Conservation (phyloP, 1,140 invertebrate species). For the Tetragnatha versicolor region DNA sequence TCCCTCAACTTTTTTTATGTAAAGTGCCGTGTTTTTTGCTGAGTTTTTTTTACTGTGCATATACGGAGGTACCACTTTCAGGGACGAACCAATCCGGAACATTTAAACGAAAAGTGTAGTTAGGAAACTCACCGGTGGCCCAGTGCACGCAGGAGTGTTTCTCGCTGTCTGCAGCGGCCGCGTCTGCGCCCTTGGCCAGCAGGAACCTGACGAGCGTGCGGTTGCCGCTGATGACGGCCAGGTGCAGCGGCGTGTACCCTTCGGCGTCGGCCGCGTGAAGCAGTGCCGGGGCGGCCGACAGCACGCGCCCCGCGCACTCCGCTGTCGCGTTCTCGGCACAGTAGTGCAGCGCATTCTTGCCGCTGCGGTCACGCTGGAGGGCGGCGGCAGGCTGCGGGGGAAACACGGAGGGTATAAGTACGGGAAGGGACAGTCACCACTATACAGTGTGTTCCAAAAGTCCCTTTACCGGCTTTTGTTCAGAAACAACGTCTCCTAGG, state of each 20-base stretch:
- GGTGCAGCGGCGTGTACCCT: constrained; percentile 90
- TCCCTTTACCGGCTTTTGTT: no score
- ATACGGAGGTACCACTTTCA: no score
- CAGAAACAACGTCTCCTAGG: no score
- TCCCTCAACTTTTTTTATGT: no score
- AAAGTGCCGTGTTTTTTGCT: no score
- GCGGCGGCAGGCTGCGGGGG: constrained; percentile 14
- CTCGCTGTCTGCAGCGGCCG: constrained; percentile 76
- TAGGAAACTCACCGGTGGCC: constrained; percentile 77
- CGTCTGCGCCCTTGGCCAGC: constrained; percentile 43
- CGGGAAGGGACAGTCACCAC: no score
- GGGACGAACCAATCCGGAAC: no score
- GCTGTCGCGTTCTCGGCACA: constrained; percentile 76
- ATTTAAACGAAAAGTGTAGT: no score
- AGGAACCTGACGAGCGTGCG: constrained; percentile 81
- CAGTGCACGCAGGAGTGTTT: constrained; percentile 96
- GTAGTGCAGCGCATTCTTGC: constrained; percentile 90
- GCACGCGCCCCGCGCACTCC: constrained; percentile 70
- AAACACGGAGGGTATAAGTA: no score
- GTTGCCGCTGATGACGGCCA: constrained; percentile 87
- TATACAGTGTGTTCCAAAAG: no score
- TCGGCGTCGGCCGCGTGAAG: constrained; percentile 86
- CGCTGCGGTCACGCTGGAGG: constrained; percentile 73
- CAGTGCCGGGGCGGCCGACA: constrained; percentile 76
- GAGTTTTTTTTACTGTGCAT: no score